Base-by-base conservation (phyloP, 2,113 vertebrate genomes). In the Plecotus auritus region DNA sequence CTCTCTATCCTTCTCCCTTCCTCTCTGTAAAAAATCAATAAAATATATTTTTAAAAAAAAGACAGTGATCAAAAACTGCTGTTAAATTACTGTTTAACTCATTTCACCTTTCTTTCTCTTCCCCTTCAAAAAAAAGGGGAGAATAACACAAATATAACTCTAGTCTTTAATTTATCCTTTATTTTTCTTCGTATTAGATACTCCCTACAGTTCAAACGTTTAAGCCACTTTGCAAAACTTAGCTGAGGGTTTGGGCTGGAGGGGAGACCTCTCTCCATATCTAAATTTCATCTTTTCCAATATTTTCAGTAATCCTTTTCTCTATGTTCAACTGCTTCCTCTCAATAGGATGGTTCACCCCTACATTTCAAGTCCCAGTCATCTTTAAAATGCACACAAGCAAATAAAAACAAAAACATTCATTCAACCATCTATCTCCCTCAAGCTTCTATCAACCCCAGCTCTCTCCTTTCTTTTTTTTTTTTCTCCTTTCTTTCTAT, bases 331-430 rank as follows among this genome's bases (percentile, higher is more conserved):
- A 85, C 20, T 42, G 61, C 51, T 64, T 86, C 51, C 59, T 85
- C 56, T 49, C 42, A 87, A 51, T 35, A 85, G 35, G 64, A 59
- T 35, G n/a, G 28, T 22, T 72, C 64, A 80, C 7, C 84, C 26
- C 92, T 78, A 32, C 74, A 73, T 54, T 91, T 78, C 54, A 95
- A 78, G 37, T 66, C 37, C 66, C 66, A 42, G 56, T 72, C 61
- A 51, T 85, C 72, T 84, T 95, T 85, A 84, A 77, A 91, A 77
- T n/a, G 35, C n/a, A 85, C n/a, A 85, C 35, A 78, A 83, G 32
- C 64, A 89, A 74, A 91, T 18, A 81, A 35, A 95, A 84, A 49
- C 10, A 78, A 87, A 95, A 69, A 78, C 9, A 74, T 35, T 47
- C 51, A 32, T 45, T 76, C 45, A 47, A 49, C 45, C 66, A 90